A percentile compares a stretch with the other conserved stretches of the same genome.
phyloP scores from a whole-genome alignment of 2,797 vertebrate species.

The Naso thynnoides region DNA sequence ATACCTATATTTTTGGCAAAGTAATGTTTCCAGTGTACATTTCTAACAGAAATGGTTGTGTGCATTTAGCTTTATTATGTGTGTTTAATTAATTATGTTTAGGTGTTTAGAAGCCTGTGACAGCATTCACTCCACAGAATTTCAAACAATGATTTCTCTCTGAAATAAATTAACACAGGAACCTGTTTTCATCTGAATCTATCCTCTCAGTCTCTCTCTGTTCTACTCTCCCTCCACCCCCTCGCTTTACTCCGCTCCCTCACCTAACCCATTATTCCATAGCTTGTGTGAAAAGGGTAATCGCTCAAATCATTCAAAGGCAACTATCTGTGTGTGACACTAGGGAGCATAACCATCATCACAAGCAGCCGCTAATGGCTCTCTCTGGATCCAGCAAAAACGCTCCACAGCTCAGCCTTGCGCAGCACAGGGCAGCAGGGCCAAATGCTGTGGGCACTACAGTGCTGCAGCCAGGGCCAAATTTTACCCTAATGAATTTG shows the following conservation, averaged over 20 bases:
- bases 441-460: slow-evolving; percentile 85
- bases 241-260: slow-evolving; percentile 41
- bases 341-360: slow-evolving; percentile 82
- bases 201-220: slow-evolving; percentile 9
- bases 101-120: neutral
- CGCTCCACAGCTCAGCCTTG: slow-evolving; percentile 70
- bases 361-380: slow-evolving; percentile 84
- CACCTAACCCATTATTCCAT: slow-evolving; percentile 74
- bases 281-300: slow-evolving; percentile 79
- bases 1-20: too few relatives aligned
- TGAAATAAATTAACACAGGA: slow-evolving; percentile 37
- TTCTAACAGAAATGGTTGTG: neutral
- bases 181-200: slow-evolving; percentile 34
- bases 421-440: slow-evolving; percentile 67
- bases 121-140: slow-evolving; percentile 13
- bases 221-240: slow-evolving; percentile 23
- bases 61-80: neutral
- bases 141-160: slow-evolving; percentile 26
- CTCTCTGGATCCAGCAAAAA: slow-evolving; percentile 82
- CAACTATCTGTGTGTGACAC: slow-evolving; percentile 84
- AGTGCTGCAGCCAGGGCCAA: slow-evolving; percentile 79
- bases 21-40: neutral
- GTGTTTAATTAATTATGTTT: slow-evolving; percentile 1
- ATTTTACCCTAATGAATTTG: slow-evolving; percentile 86
- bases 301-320: slow-evolving; percentile 83